A percentile compares a stretch with the other conserved stretches of the same genome.
These are phyloP conservation scores for Osmoderma eremita DNA, from an alignment of 2,888 invertebrate species.

Conservation along the genomic window DNA sequence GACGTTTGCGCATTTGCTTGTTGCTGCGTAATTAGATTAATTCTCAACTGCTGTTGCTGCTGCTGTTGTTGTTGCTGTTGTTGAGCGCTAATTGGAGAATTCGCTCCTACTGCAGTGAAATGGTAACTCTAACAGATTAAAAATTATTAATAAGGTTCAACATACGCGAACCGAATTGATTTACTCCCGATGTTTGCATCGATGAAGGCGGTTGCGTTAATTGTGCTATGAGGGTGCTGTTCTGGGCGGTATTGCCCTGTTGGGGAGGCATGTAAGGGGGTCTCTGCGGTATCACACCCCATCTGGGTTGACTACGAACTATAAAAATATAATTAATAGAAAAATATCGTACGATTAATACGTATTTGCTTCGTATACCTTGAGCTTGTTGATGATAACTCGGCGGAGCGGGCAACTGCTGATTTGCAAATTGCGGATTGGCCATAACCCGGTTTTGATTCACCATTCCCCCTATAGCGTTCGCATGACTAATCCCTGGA, in stretches of 20 bases:
- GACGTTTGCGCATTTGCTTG: slow-evolving; percentile 60
- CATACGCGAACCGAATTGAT: slow-evolving; percentile 58
- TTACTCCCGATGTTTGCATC: slow-evolving; percentile 62
- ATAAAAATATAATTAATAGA: too few relatives aligned
- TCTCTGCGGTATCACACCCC: slow-evolving; percentile 72
- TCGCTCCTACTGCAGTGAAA: slow-evolving; percentile 48
- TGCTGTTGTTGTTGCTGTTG: slow-evolving; percentile 58
- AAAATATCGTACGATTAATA: neutral
- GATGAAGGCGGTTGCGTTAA: slow-evolving; percentile 68
- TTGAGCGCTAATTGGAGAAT: slow-evolving; percentile 56
- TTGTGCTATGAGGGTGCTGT: slow-evolving; percentile 69
- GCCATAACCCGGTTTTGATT: slow-evolving; percentile 51
- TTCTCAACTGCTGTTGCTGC: slow-evolving; percentile 52
- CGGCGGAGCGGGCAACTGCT: slow-evolving; percentile 63
- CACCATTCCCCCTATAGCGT: slow-evolving; percentile 58
- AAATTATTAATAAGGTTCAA: slow-evolving; percentile 17
- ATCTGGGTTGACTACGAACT: slow-evolving; percentile 68
- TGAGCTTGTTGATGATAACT: slow-evolving; percentile 60
- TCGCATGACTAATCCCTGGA: slow-evolving; percentile 50
- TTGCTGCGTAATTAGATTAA: slow-evolving; percentile 54
- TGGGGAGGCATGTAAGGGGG: slow-evolving; percentile 58
- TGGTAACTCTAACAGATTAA: slow-evolving; percentile 33
- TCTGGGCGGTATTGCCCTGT: slow-evolving; percentile 57
- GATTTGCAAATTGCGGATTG: slow-evolving; percentile 54
- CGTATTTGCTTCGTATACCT: slow-evolving; percentile 26